phyloP scores from a whole-genome alignment of 2,888 invertebrate genomes.

The Agapostemon virescens region DNA sequence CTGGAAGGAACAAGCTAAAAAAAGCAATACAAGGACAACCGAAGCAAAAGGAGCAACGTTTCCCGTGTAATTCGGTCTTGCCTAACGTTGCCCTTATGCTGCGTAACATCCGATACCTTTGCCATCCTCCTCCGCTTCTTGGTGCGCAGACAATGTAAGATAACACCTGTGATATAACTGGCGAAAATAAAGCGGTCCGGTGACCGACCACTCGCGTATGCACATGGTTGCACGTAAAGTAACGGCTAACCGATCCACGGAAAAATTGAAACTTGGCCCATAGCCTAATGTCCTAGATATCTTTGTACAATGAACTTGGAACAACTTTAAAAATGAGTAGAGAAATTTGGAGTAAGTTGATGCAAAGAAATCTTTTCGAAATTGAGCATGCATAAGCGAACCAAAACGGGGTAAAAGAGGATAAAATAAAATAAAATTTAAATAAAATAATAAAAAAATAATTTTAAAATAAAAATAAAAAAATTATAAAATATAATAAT shows the following conservation, averaged over 20 bases:
- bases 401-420: not conserved
- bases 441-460: no score
- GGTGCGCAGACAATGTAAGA: conserved; percentile 64
- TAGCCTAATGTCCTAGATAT: not conserved
- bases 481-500: no score
- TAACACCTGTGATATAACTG: conserved; percentile 70
- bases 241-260: conserved; percentile 17
- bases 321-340: not conserved
- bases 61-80: conserved; percentile 73
- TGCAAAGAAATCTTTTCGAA: not conserved
- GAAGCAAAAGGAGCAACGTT: conserved; percentile 59
- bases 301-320: not conserved
- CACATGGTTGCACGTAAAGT: conserved; percentile 36
- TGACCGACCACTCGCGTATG: conserved; percentile 54
- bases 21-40: conserved; percentile 28
- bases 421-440: no score
- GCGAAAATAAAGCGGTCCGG: conserved; percentile 63
- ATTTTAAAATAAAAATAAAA: no score
- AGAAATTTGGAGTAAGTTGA: not conserved
- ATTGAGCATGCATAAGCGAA: no score
- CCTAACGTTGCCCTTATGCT: conserved; percentile 72
- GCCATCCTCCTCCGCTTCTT: conserved; percentile 40
- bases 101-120: conserved; percentile 72
- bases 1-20: not conserved
- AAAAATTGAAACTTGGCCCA: not conserved